These are phyloP conservation scores for Macrostomum lignano DNA, from an alignment of 1,140 invertebrate genomes.

Conservation along the genomic window DNA sequence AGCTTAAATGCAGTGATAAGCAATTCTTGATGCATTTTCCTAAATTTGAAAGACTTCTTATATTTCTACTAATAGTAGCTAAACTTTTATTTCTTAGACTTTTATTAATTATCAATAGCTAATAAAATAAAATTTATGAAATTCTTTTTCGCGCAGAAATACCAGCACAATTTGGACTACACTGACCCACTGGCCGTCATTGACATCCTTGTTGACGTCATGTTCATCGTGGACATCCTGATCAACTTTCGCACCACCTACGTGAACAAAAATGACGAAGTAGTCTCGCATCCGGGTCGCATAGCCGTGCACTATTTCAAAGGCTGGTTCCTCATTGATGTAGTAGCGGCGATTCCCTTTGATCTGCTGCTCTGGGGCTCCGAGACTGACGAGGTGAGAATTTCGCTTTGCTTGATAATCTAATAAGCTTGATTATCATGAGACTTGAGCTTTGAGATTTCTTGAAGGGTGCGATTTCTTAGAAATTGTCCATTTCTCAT, in stretches of 20 bases:
- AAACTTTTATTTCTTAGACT: no score
- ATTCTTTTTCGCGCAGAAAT: no score
- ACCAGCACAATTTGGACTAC: no score
- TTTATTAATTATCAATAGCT: no score
- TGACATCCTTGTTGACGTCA: slow-evolving; percentile 58
- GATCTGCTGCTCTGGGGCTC: slow-evolving; percentile 89
- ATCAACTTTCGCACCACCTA: slow-evolving; percentile 99
- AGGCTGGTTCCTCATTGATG: slow-evolving; percentile 96
- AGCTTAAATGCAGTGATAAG: no score
- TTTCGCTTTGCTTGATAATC: no score
- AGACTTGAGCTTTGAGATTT: no score
- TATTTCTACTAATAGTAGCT: no score
- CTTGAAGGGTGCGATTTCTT: not conserved
- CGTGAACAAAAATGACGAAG: slow-evolving; percentile 77
- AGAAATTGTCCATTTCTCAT: not conserved
- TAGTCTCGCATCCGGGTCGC: slow-evolving; percentile 20
- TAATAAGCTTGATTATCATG: no score
- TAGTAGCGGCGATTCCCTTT: slow-evolving; percentile 90
- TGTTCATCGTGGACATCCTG: slow-evolving; percentile 99
- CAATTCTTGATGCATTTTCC: no score
- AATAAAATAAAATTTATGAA: slow-evolving; percentile 79
- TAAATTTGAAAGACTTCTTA: no score
- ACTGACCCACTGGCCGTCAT: no score
- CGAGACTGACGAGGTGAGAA: not conserved
- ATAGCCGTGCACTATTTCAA: slow-evolving; percentile 83